Base-by-base conservation (phyloP, 2,113 vertebrate species). In the Gallinago jamesoni region DNA sequence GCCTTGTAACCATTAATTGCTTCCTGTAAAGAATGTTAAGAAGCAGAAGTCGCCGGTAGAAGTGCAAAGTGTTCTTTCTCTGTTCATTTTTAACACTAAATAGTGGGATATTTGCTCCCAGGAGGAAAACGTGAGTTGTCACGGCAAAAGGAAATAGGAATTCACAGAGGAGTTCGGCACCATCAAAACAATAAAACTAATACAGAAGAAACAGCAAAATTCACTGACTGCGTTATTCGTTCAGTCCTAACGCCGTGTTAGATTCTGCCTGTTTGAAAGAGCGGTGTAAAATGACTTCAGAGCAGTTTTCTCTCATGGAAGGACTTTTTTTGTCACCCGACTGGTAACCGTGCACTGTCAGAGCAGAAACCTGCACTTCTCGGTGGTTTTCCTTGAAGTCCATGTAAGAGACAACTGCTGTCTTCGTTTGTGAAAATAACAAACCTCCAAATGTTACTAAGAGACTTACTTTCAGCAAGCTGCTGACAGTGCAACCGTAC, bases 151-250 rank as follows among this genome's bases (percentile, higher is more conserved):
- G 48, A 78, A 74, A 62, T 11, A 62, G 31, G 2, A 31, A 13
- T 20, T 70, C 57, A 1, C 1, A 2, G 69, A 39, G 31, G 5
- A 4, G 31, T 6, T 4, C 12, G 21, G 47, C 27, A 37, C 9
- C 43, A 3, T 12, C 16, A 33, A 35, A 55, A 16, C 21, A 53
- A 6, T 14, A 21, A 27, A 89, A 20, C 20, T 9, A 43, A 37
- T 7, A 47, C 35, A 55, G 43, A 70, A 37, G 28, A 21, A 62
- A 15, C 24, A 8, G 14, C 21, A 28, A 13, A 33, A 41, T 55
- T 24, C 39, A 24, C 3, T 1, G 14, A 1, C 5, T 4, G 21
- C 16, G 0, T 21, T 14, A 3, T 6, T 21, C 2, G 1, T 22
- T 21, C 24, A 2, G 37, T 22, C 50, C 50, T 25, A 8, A 9